Conservation (phyloP, 2,797 vertebrate genomes). For the Crocodylus rhombifer region DNA sequence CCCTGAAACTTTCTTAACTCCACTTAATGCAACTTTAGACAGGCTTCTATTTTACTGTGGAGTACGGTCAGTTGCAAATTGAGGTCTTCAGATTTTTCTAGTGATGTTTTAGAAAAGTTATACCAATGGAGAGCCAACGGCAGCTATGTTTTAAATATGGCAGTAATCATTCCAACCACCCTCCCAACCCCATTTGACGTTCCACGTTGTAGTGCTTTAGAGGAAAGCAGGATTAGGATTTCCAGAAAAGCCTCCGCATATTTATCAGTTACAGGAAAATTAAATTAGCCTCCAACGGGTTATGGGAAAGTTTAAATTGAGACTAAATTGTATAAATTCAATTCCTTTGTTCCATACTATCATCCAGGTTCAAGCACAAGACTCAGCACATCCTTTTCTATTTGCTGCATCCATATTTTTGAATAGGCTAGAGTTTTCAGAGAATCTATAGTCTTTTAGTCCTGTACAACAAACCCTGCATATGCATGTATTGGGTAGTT, state of each 20-base stretch:
- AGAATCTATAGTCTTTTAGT: no score
- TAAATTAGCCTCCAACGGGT: not conserved
- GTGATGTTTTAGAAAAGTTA: not conserved
- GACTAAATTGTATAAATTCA: not conserved
- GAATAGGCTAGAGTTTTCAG: no score
- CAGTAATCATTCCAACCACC: not conserved
- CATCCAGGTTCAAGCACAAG: no score
- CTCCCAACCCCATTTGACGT: no score
- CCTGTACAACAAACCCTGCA: not conserved
- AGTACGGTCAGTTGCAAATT: not conserved
- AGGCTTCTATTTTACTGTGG: not conserved
- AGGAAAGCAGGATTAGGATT: not conserved
- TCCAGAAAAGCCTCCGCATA: not conserved
- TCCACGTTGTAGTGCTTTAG: not conserved
- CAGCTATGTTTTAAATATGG: not conserved
- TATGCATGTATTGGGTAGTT: not conserved
- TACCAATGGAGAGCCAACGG: not conserved
- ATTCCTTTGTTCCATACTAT: no score
- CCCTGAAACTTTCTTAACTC: no score
- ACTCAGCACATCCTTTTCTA: no score
- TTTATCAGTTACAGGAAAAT: no score
- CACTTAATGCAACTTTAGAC: not conserved
- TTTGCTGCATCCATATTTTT: no score
- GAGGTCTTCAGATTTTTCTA: not conserved
- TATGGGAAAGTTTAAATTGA: not conserved